Percentiles rank a stretch among this genome's conserved stretches.
Evolutionary conservation across 2,888 invertebrate species (phyloP).

Genomic region (Busseola fusca): DNA sequence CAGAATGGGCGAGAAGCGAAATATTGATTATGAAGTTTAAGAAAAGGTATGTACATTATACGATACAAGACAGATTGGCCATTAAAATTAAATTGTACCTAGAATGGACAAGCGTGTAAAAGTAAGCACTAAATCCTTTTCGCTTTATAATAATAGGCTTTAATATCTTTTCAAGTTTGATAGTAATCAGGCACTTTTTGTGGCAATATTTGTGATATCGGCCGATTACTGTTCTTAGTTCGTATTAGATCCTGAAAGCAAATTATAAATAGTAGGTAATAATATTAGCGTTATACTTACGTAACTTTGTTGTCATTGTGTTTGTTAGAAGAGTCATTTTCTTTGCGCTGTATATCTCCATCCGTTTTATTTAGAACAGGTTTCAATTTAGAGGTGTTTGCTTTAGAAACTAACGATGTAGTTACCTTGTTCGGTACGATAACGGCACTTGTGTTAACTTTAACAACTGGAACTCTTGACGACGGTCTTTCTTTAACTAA

Average conservation of each 20-base stretch:
- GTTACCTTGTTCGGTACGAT: slow-evolving; percentile 15
- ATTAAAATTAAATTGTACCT: not conserved
- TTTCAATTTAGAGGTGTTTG: slow-evolving; percentile 28
- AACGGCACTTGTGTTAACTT: slow-evolving; percentile 21
- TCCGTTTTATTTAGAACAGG: slow-evolving; percentile 31
- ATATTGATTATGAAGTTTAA: not conserved
- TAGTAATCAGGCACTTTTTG: no score
- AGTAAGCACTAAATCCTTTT: not conserved
- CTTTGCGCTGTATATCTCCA: slow-evolving; percentile 24
- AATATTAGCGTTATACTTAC: slow-evolving; percentile 69
- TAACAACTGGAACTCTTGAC: slow-evolving; percentile 27
- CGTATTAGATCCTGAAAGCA: not conserved
- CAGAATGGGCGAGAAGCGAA: not conserved
- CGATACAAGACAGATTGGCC: not conserved
- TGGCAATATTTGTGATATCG: not conserved
- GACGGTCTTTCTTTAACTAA: slow-evolving; percentile 28
- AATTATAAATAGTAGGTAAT: not conserved
- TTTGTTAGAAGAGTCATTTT: slow-evolving; percentile 41
- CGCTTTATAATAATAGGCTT: not conserved
- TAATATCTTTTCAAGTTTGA: not conserved
- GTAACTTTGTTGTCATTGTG: slow-evolving; percentile 61
- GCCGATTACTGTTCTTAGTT: not conserved
- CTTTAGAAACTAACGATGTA: slow-evolving; percentile 4
- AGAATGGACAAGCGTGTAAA: not conserved
- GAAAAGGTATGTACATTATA: not conserved